Base-by-base conservation (phyloP, 2,888 invertebrate species). In the Lochmaea crataegi region DNA sequence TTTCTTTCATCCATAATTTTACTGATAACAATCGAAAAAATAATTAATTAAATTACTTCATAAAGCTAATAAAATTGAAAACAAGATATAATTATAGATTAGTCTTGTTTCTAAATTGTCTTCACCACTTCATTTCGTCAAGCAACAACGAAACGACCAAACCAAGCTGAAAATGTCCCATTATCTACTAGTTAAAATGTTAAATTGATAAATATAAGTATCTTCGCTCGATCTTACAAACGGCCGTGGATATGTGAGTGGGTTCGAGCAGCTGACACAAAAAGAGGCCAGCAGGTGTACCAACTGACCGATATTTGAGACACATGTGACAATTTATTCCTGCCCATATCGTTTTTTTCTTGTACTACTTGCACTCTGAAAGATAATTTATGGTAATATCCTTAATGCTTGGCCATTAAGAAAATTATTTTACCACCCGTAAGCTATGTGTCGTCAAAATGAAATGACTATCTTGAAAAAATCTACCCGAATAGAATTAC, bases 321-420 rank as follows among this genome's bases (percentile, higher is more conserved):
- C 71, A 71, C 71, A 71, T 71, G 74, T 74, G 74, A 74, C 74
- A 74, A 68, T 71, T 65, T 68, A 71, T 74, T 32, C 53, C 57
- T 64, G 51, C 41, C 61, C 57, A 61, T 71, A 71, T 68, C 56
- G 51, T 71, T 67, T 71, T 71, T 53, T 53, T 53, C 41, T 51
- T 32, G 12, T 74, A 71, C 53, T 63, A 53, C 56, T 69, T 53
- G 69, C 69, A 63, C 69, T 68, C 32, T 9, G 4, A 38, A 32
- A 56, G 70, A 70, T 70, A 70, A 65, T 26, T 57, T 70, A 70
- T 70, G 70, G 32, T 70, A 70, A 70, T 70, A 41, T 32, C 51
- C 16, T 69, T 69, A 69, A 69, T 69, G 69, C 53, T 57, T 45
- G 57, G 41, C 64, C 70, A 70, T 70, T 65, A 64, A 61, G 64